phyloP scores from a whole-genome alignment of 2,113 vertebrate species.

The Datnioides undecimradiatus region DNA sequence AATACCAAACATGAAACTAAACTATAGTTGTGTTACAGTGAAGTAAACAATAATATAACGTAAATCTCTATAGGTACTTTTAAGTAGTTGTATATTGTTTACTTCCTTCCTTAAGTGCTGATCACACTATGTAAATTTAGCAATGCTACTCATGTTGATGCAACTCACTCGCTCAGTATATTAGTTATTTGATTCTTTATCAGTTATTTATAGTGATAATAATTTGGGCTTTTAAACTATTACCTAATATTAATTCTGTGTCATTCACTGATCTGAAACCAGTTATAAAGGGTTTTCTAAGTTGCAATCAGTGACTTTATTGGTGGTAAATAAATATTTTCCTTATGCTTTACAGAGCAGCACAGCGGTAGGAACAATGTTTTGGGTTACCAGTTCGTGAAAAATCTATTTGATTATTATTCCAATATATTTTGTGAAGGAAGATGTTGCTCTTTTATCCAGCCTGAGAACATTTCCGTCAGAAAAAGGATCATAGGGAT shows the following conservation, averaged over 20 bases:
- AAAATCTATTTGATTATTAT: neutral
- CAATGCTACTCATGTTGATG: neutral
- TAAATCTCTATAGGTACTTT: too few relatives aligned
- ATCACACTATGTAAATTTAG: neutral
- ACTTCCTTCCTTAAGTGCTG: neutral
- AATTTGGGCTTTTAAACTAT: neutral
- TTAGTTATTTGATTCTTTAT: neutral
- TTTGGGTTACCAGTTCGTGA: neutral
- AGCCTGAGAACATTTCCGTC: neutral
- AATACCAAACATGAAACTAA: too few relatives aligned
- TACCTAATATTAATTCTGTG: conserved; percentile 2
- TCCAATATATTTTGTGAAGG: neutral
- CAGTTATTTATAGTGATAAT: neutral
- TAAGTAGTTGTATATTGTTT: too few relatives aligned
- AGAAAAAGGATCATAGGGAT: conserved; percentile 17
- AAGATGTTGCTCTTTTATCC: neutral
- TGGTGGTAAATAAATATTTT: neutral
- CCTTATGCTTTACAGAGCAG: neutral
- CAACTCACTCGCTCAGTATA: neutral
- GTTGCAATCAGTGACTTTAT: neutral
- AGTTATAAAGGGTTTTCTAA: neutral
- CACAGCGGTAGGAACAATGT: neutral
- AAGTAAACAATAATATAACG: too few relatives aligned
- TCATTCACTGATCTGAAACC: neutral
- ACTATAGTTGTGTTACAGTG: too few relatives aligned